Base-by-base conservation (phyloP, 2,797 vertebrate species). In the Perodicticus potto region DNA sequence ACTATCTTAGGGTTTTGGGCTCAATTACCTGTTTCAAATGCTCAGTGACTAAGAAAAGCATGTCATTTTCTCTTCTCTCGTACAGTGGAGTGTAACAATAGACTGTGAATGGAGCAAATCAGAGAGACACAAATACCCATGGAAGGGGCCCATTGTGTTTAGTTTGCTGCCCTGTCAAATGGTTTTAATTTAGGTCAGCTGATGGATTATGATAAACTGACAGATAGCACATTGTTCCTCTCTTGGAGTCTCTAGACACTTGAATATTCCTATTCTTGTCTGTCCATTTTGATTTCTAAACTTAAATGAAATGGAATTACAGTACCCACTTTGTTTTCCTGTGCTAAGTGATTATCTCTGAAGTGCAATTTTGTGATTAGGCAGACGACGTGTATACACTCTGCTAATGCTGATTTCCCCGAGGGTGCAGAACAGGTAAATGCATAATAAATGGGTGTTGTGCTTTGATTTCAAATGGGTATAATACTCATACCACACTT, bases 321-420 rank as follows among this genome's bases (percentile, higher is more conserved):
- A 96, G 93, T 90, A 92, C 95, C 97, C 94, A 95, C 76, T 97
- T 97, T 98, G 91, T 97, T 98, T 98, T 97, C 87, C 73, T 94
- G 20, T 95, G 73, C 88, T 97, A 95, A 97, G 97, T 96, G 94
- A 97, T 97, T 97, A 95, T 95, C 81, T 98, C 94, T 97, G 93
- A 96, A 96, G 81, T 97, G 94, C 97, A 97, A 97, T 98, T 98
- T 98, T 98, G 89, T 98, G 95, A 98, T 98, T 98, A 98, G 95
- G 69, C 16, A 87, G 83, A 87, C 65, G 59, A 94, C 97, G 86
- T 90, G 90, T 25, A 7, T 96, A 94, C 95, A 73, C 95, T 95
- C 93, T 93, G 23, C 73, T 97, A 94, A 89, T 94, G 85, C 67
- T 97, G 37, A 59, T 97, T 98, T 98, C 73, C 94, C 86, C 94